A percentile compares a stretch with the other conserved stretches of the same genome.
Conservation (phyloP, 2,888 invertebrate species). For the Nemurella pictetii region DNA sequence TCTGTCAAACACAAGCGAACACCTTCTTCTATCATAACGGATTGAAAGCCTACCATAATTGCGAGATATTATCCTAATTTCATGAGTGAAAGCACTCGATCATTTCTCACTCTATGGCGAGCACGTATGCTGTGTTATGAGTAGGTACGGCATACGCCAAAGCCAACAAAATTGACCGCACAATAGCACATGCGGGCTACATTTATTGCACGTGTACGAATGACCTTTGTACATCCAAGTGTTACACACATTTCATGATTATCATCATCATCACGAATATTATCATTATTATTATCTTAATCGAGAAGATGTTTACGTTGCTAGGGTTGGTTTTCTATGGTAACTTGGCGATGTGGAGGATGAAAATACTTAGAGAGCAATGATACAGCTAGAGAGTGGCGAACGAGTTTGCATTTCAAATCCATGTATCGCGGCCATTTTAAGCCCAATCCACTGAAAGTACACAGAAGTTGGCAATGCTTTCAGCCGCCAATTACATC, state of each 20-base stretch:
- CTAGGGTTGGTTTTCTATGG: not conserved
- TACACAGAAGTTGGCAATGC: too few species aligned
- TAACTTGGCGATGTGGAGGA: not conserved
- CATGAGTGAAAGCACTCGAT: not conserved
- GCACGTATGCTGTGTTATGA: not conserved
- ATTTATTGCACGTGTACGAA: not conserved
- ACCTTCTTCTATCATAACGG: not conserved
- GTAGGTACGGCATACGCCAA: not conserved
- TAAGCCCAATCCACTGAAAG: too few species aligned
- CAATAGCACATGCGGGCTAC: not conserved
- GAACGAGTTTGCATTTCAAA: too few species aligned
- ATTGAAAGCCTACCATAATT: not conserved
- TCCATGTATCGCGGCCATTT: too few species aligned
- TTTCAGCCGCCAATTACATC: too few species aligned
- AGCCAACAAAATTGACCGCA: not conserved
- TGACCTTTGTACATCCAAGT: not conserved
- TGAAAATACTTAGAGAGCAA: not conserved
- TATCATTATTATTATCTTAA: not conserved
- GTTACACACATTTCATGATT: not conserved
- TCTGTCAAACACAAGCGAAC: not conserved
- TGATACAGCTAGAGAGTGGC: not conserved
- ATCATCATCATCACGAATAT: not conserved
- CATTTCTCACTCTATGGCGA: not conserved
- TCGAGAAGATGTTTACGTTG: not conserved
- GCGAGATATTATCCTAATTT: not conserved